Conservation (phyloP, 2,113 vertebrate species). For the Pandion haliaetus region DNA sequence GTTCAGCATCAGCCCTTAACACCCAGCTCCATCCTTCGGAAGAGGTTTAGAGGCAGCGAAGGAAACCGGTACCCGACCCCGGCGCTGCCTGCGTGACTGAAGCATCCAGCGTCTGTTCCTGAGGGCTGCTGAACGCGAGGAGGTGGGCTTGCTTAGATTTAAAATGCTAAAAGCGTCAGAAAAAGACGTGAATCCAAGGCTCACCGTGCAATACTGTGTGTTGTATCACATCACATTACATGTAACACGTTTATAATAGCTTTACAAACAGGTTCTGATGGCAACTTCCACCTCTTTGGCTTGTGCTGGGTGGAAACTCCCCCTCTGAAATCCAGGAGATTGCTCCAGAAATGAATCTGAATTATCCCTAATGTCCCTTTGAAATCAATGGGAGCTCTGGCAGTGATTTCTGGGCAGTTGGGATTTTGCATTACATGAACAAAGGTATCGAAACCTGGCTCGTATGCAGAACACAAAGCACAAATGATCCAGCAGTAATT, state of each 20-base stretch:
- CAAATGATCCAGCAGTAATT: background rate
- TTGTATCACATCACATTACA: accelerated
- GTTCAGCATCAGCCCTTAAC: background rate
- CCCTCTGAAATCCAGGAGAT: background rate
- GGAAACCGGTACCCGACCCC: accelerated
- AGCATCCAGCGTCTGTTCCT: accelerated
- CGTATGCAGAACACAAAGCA: background rate
- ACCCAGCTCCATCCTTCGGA: background rate
- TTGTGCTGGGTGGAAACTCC: background rate
- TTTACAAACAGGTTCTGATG: background rate
- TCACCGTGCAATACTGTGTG: accelerated
- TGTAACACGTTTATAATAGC: accelerated
- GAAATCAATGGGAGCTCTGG: background rate
- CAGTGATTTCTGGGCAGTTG: background rate
- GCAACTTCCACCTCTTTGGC: background rate
- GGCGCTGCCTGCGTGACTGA: accelerated
- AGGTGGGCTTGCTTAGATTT: background rate
- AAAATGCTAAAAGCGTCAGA: background rate
- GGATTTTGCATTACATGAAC: background rate
- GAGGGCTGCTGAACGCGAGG: background rate
- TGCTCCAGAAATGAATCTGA: background rate
- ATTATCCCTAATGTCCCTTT: background rate
- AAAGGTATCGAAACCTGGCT: background rate
- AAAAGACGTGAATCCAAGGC: background rate
- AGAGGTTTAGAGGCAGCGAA: accelerated